Base-by-base conservation (phyloP, 2,888 invertebrate genomes). In the Epirrhoe alternata region DNA sequence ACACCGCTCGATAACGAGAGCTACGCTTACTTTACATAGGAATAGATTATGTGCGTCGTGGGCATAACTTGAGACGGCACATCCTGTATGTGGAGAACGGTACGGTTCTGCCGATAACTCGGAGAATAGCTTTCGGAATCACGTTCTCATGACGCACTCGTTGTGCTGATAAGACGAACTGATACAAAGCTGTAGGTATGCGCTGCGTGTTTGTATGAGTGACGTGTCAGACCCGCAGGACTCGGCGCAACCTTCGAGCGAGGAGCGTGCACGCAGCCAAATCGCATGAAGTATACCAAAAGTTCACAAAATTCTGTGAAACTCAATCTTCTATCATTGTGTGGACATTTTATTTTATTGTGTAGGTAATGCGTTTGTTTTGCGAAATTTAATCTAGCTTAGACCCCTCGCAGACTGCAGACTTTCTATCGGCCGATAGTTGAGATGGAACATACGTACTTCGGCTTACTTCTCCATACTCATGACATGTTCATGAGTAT, bases 21-120 rank as follows among this genome's bases (percentile, higher is more conserved):
- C 71, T 71, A 63, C 71, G 74, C 74, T 73, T 73, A 63, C 75
- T 75, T 78, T 59, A 68, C 65, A 74, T 72, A 69, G 68, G 71
- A 69, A 62, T 66, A 68, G 68, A 64, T 67, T 66, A 66, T 45
- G 62, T 64, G 54, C 53, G 52, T 38, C 38, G 64, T 57, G 49
- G 14, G 54, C 33, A 42, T 60, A 59, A 61, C 51, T 30, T 55
- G 62, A 63, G 62, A 59, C 63, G 31, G 33, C 51, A 59, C 51
- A 51, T 58, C 60, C 58, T 61, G 54, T 47, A 31, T 38, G 51
- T 47, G 8, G 14, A 45, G 31, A 58, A 38, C 49, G 30, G 56
- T 59, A 53, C 30, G 59, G 47, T 55, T 55, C 51, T 52, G 16
- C 31, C 57, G 61, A 66, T 69, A 57, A 64, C 61, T 45, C 49